phyloP scores from a whole-genome alignment of 2,113 vertebrate genomes.

The Ageneiosus marmoratus region DNA sequence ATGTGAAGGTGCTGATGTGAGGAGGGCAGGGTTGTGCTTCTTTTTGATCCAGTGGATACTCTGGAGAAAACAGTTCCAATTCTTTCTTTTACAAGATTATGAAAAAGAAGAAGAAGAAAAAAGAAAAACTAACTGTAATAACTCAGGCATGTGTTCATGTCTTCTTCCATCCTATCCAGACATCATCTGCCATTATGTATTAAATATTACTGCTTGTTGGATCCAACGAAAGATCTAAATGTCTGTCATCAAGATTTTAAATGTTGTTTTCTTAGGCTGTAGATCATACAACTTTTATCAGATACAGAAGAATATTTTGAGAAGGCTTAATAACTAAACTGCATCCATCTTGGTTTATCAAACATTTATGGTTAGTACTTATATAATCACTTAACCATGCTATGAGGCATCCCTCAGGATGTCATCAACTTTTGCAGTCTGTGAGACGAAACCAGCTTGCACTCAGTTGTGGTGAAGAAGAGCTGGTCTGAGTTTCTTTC shows the following conservation, averaged over 20 bases:
- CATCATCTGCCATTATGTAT: slow-evolving; percentile 13
- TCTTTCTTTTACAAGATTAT: slow-evolving; percentile 21
- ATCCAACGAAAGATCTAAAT: slow-evolving; percentile 14
- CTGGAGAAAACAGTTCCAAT: slow-evolving; percentile 56
- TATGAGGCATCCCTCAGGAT: slow-evolving; percentile 23
- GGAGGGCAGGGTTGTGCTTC: slow-evolving; percentile 64
- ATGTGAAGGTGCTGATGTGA: not conserved
- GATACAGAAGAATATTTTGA: slow-evolving; percentile 32
- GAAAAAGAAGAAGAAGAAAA: slow-evolving; percentile 5
- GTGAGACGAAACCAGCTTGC: slow-evolving; percentile 63
- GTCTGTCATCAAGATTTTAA: not conserved
- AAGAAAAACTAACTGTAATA: slow-evolving; percentile 32
- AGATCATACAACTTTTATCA: slow-evolving; percentile 29
- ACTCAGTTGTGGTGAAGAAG: slow-evolving; percentile 69
- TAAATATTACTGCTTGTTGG: slow-evolving; percentile 21
- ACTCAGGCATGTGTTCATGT: slow-evolving; percentile 37
- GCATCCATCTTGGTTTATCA: slow-evolving; percentile 30
- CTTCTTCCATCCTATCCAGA: slow-evolving; percentile 33
- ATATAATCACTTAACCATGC: slow-evolving; percentile 31
- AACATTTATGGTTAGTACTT: slow-evolving; percentile 34
- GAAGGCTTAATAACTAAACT: slow-evolving; percentile 24
- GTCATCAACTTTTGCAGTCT: slow-evolving; percentile 58
- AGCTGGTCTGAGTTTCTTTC: slow-evolving; percentile 64
- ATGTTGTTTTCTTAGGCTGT: slow-evolving; percentile 21
- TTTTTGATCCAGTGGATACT: slow-evolving; percentile 46